Evolutionary conservation across 2,797 vertebrate genomes (phyloP).

Genomic region (Parotocinclus haroldoi): DNA sequence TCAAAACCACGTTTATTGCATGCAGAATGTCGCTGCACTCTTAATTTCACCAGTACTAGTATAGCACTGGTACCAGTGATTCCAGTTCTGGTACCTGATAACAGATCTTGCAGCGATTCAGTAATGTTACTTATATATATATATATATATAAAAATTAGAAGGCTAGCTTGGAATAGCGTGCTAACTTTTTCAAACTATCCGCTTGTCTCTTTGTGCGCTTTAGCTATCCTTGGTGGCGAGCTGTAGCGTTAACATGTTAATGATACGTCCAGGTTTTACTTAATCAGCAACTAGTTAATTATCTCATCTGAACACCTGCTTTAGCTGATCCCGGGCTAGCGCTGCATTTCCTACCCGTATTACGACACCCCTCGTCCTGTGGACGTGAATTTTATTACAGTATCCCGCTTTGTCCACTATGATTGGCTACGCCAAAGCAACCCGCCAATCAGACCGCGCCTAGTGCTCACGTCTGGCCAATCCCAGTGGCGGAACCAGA

Average conservation of each 20-base stretch:
- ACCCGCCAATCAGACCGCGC: not conserved
- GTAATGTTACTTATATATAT: too few relatives aligned
- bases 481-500: not conserved
- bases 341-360: not conserved
- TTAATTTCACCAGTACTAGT: too few relatives aligned
- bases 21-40: too few relatives aligned
- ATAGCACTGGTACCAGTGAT: too few relatives aligned
- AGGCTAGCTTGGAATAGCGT: too few relatives aligned
- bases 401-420: not conserved
- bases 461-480: not conserved
- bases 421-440: not conserved
- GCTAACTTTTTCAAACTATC: too few relatives aligned
- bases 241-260: not conserved
- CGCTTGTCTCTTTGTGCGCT: too few relatives aligned
- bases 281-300: not conserved
- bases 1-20: too few relatives aligned
- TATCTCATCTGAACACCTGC: not conserved
- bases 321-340: not conserved
- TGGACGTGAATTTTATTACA: not conserved
- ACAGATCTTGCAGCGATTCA: too few relatives aligned
- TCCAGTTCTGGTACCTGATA: too few relatives aligned
- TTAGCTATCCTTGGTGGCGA: too few relatives aligned
- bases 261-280: not conserved
- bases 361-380: not conserved
- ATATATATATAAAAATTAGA: too few relatives aligned